Conservation (phyloP, 2,797 vertebrate species). For the Gymnoscopelus braueri region DNA sequence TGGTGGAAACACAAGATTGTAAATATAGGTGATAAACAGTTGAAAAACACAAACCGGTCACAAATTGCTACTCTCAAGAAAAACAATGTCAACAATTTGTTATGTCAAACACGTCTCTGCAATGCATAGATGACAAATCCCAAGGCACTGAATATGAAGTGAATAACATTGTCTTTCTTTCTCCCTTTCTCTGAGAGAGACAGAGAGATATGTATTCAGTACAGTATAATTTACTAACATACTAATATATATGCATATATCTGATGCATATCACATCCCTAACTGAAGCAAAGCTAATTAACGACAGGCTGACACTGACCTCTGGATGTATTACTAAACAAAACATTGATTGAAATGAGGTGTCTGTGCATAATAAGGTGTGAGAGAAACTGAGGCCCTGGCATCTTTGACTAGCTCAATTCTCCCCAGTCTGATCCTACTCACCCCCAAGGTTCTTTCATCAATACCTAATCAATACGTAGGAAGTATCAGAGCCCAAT, state of each 20-base stretch:
- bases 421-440: neutral
- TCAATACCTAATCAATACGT: conserved; percentile 29
- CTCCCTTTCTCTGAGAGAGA: neutral
- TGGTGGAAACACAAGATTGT: too few species aligned
- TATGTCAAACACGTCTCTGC: conserved; percentile 1
- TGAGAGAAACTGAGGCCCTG: neutral
- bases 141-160: neutral
- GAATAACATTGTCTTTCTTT: conserved; percentile 10
- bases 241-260: conserved; percentile 15
- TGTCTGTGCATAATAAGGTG: neutral
- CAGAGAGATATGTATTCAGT: too few species aligned
- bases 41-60: conserved; percentile 1
- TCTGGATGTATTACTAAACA: conserved; percentile 33
- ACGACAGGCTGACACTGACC: conserved; percentile 21
- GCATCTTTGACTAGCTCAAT: conserved; percentile 6
- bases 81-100: neutral
- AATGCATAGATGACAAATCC: conserved; percentile 27
- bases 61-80: neutral
- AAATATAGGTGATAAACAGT: too few species aligned
- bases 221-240: too few species aligned
- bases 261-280: conserved; percentile 18
- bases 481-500: neutral
- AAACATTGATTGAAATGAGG: conserved; percentile 21
- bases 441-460: conserved; percentile 23
- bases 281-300: conserved; percentile 44